Percentiles rank a stretch among this genome's conserved stretches.
Evolutionary conservation across 2,113 vertebrate genomes (phyloP).

Genomic region (Callaeas wilsoni): DNA sequence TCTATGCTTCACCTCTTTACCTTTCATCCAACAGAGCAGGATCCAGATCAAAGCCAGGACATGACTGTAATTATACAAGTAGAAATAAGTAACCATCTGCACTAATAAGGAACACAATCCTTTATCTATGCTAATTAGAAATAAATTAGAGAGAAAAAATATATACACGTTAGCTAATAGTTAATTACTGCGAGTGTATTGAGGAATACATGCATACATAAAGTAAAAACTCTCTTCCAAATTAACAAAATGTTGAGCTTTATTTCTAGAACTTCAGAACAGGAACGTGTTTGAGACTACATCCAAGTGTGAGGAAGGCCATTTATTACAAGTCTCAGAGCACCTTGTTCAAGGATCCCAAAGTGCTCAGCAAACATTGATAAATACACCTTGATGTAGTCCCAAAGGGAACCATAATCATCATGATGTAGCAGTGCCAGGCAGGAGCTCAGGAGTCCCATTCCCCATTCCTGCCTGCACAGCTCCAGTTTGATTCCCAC

Average conservation of each 20-base stretch:
- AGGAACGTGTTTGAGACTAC: background rate
- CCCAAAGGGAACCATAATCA: background rate
- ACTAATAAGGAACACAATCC: background rate
- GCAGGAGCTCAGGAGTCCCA: background rate
- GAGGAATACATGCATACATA: background rate
- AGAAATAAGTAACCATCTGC: background rate
- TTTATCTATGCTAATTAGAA: constrained; percentile 9
- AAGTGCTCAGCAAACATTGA: background rate
- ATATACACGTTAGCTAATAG: background rate
- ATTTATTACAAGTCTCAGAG: background rate
- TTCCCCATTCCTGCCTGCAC: background rate
- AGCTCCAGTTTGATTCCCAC: background rate
- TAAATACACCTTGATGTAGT: background rate
- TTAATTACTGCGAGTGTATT: background rate
- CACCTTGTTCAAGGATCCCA: background rate
- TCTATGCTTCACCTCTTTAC: background rate
- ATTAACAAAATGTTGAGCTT: background rate
- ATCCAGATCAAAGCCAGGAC: background rate
- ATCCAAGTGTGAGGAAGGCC: background rate
- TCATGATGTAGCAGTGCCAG: background rate
- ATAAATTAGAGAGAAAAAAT: background rate
- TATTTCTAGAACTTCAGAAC: background rate
- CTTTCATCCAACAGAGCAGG: background rate
- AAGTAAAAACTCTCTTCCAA: background rate
- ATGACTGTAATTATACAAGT: background rate